These are phyloP conservation scores for Myodes glareolus DNA, from an alignment of 2,113 vertebrate genomes.

Conservation along the genomic window DNA sequence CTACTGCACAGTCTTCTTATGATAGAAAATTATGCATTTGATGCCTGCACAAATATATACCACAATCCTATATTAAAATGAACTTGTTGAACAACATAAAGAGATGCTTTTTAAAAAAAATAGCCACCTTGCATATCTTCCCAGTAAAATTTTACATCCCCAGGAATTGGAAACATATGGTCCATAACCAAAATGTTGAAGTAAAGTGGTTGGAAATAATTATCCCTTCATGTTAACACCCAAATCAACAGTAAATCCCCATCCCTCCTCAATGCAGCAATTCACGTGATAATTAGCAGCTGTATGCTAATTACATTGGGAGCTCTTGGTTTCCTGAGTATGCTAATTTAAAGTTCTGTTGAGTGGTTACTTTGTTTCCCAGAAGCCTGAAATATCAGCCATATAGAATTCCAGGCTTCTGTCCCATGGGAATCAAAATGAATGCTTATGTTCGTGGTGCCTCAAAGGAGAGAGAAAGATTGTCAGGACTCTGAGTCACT, in stretches of 20 bases:
- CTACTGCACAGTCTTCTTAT: background rate
- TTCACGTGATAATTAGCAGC: constrained; percentile 85
- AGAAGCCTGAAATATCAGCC: constrained; percentile 41
- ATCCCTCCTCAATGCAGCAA: constrained; percentile 63
- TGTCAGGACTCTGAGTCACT: background rate
- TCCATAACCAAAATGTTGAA: constrained; percentile 52
- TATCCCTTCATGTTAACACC: constrained; percentile 71
- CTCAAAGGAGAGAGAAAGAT: background rate
- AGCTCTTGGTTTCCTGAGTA: constrained; percentile 81
- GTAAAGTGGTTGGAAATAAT: constrained; percentile 73
- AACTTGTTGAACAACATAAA: constrained; percentile 41
- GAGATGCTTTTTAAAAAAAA: constrained; percentile 42
- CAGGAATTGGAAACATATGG: constrained; percentile 63
- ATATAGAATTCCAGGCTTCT: constrained; percentile 45
- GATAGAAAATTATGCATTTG: background rate
- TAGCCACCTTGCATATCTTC: constrained; percentile 45
- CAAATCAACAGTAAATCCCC: constrained; percentile 53
- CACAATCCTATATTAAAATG: constrained; percentile 20
- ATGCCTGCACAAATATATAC: background rate
- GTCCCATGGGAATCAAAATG: background rate
- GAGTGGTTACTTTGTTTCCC: constrained; percentile 78
- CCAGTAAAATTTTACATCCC: constrained; percentile 49
- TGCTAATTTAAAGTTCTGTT: constrained; percentile 82
- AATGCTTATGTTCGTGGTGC: background rate
- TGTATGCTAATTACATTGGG: constrained; percentile 85